phyloP scores from a whole-genome alignment of 2,797 vertebrate genomes.

The Anguilla marmorata region DNA sequence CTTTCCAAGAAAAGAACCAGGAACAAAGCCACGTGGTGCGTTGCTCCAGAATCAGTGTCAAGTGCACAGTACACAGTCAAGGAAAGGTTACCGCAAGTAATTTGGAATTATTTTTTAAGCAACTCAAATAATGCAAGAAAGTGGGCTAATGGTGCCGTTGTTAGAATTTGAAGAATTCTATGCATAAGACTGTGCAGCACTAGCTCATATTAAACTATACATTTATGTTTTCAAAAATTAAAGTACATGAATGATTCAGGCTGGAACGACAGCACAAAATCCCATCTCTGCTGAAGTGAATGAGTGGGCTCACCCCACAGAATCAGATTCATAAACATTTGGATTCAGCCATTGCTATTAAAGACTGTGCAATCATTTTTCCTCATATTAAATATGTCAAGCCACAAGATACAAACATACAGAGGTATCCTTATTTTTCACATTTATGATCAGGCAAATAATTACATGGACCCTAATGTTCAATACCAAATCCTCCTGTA shows the following conservation, averaged over 20 bases:
- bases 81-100: not conserved
- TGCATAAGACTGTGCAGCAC: not conserved
- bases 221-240: not conserved
- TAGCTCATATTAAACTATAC: not conserved
- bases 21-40: not conserved
- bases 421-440: too few relatives aligned
- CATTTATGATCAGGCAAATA: too few relatives aligned
- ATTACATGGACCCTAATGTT: too few relatives aligned
- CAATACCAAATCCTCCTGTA: too few relatives aligned
- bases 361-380: too few relatives aligned
- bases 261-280: not conserved
- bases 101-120: not conserved
- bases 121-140: not conserved
- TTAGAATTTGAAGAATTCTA: not conserved
- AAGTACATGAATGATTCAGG: not conserved
- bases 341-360: not conserved
- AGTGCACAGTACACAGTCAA: not conserved
- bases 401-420: too few relatives aligned
- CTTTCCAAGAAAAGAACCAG: not conserved
- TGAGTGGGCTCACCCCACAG: not conserved
- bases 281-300: not conserved
- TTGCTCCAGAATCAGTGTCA: not conserved
- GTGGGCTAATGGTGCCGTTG: not conserved
- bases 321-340: not conserved
- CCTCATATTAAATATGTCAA: too few relatives aligned